Base-by-base conservation (phyloP, 2,888 invertebrate genomes). In the Drepanosiphum platanoidis region DNA sequence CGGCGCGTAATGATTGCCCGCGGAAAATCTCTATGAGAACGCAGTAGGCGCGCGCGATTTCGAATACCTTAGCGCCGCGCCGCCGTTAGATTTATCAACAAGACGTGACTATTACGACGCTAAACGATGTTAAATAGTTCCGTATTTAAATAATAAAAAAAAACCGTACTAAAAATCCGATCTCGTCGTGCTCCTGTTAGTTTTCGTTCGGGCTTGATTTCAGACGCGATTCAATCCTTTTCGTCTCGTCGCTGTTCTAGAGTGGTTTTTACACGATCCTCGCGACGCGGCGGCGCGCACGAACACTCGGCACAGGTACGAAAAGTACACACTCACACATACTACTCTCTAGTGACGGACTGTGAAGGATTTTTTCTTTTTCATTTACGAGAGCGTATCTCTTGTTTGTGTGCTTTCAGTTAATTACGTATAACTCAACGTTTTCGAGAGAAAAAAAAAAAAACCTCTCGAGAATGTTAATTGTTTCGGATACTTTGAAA, bases 191-290 rank as follows among this genome's bases (percentile, higher is more conserved):
- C 34, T 34, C n/a, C 34, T 1, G 34, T 52, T 18, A 36, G 52
- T 68, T 68, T 80, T 80, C 36, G 80, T 80, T 70, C 34, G 30
- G 34, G 68, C 11, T 80, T 52, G 34, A 80, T 70, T 70, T 36
- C 9, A 70, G 3, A 70, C 52, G 13, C 18, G 36, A 5, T 70
- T n/a, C n/a, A 70, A 80, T 52, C 80, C 52, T 80, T 80, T 80
- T 70, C 22, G 52, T 52, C 70, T 27, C 27, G 30, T 42, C 64
- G 8, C 27, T 34, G 4, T 52, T 27, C 70, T 70, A 11, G 30
- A 42, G 18, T 9, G 27, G 46, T 79, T 68, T 34, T 52, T 30
- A 36, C 68, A 27, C n/a, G n/a, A 18, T 70, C 22, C 11, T 70
- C 18, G 34, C 80, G 11, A 70, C 27, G 70, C 34, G 15, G 34